Conservation (phyloP, 2,113 vertebrate species). For the Rhizomys pruinosus region DNA sequence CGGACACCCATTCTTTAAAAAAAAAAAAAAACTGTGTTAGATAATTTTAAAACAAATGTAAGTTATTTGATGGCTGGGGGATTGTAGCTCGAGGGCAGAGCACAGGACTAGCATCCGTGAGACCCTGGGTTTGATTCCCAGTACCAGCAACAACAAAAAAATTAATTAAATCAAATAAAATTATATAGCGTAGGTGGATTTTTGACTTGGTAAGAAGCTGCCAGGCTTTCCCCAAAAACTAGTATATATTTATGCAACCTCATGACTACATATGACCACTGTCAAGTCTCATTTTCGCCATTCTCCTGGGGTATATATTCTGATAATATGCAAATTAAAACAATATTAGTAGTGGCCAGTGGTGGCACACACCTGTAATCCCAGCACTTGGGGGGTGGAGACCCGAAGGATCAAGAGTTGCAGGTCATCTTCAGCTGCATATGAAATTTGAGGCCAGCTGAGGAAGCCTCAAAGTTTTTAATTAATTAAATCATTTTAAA, state of each 20-base stretch:
- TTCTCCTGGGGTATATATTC: background rate
- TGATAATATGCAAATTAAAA: background rate
- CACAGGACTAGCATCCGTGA: background rate
- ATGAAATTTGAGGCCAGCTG: background rate
- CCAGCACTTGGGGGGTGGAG: background rate
- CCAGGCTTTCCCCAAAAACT: too few relatives aligned
- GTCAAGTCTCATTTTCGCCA: background rate
- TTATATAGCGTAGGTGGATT: background rate
- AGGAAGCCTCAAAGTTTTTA: too few relatives aligned
- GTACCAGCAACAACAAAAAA: background rate
- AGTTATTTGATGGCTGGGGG: background rate
- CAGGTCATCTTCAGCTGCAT: background rate
- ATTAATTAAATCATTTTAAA: too few relatives aligned
- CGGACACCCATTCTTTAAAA: background rate
- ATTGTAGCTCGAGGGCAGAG: background rate
- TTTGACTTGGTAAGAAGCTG: background rate
- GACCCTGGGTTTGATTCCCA: background rate
- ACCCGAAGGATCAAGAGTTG: background rate
- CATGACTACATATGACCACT: background rate
- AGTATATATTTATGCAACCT: background rate
- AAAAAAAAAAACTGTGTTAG: background rate
- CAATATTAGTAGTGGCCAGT: background rate
- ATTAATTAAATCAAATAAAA: background rate
- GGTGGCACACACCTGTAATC: too few relatives aligned
- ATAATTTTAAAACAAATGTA: background rate